A percentile compares a stretch with the other conserved stretches of the same genome.
These are phyloP conservation scores for Amblyjoppa fuscipennis DNA, from an alignment of 2,888 invertebrate genomes.

Conservation along the genomic window DNA sequence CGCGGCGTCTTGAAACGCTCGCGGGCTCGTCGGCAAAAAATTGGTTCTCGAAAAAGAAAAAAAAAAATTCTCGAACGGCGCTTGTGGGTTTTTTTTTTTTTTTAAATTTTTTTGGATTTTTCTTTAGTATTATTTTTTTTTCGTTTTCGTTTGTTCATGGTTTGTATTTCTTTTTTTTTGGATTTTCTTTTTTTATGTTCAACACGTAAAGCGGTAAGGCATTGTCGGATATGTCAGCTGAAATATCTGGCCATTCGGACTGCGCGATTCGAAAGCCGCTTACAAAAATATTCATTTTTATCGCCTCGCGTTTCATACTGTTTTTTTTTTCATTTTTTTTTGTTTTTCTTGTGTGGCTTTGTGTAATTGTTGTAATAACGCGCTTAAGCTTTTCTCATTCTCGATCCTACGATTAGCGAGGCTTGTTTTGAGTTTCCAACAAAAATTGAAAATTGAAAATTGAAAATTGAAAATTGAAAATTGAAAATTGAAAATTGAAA, in stretches of 20 bases:
- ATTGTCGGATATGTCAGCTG: slow-evolving; percentile 85
- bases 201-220: slow-evolving; percentile 84
- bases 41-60: not conserved
- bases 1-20: too few relatives aligned
- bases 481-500: not conserved
- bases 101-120: not conserved
- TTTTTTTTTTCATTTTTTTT: slow-evolving; percentile 29
- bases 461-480: not conserved
- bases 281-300: slow-evolving; percentile 81
- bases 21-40: not conserved
- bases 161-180: not conserved
- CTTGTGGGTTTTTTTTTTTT: too few relatives aligned
- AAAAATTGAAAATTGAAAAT: not conserved
- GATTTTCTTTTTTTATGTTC: slow-evolving; percentile 68
- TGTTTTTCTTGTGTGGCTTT: slow-evolving; percentile 15
- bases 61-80: not conserved
- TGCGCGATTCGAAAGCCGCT: slow-evolving; percentile 81
- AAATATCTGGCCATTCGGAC: slow-evolving; percentile 81
- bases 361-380: not conserved
- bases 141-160: slow-evolving; percentile 17
- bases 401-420: not conserved
- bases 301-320: slow-evolving; percentile 45
- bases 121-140: slow-evolving; percentile 20
- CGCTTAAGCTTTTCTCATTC: slow-evolving; percentile 9
- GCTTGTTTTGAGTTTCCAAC: not conserved